Evolutionary conservation across 2,797 vertebrate species (phyloP).

Genomic region (Phoebastria nigripes): DNA sequence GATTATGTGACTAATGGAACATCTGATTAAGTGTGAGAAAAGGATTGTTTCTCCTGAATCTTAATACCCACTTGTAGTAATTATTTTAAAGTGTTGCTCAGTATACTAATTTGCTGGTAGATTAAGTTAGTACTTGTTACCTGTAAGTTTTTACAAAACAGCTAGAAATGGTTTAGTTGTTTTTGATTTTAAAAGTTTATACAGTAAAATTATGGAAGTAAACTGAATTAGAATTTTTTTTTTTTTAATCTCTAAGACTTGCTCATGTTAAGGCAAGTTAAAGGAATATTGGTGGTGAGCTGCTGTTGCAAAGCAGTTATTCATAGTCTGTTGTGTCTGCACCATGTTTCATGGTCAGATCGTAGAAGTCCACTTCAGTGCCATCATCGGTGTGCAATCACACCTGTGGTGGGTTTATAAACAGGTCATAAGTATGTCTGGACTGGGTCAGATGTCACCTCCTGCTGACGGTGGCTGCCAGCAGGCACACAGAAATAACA

Average conservation of each 20-base stretch:
- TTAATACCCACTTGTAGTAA: background rate
- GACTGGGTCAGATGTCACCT: background rate
- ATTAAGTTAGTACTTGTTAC: background rate
- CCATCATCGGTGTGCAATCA: accelerated
- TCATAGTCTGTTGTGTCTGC: background rate
- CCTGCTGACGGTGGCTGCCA: background rate
- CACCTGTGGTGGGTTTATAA: background rate
- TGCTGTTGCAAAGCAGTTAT: background rate
- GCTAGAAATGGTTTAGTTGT: background rate
- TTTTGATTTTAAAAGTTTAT: background rate
- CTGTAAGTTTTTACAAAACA: background rate
- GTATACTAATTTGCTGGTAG: background rate
- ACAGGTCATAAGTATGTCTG: background rate
- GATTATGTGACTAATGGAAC: background rate
- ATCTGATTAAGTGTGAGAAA: background rate
- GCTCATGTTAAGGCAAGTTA: background rate
- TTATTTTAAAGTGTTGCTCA: background rate
- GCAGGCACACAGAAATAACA: background rate
- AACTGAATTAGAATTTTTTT: background rate
- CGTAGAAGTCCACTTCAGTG: background rate
- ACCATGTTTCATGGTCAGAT: accelerated
- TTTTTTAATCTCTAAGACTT: background rate
- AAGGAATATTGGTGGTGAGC: background rate
- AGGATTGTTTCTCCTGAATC: background rate
- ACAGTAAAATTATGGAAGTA: background rate